Conservation (phyloP, 2,888 invertebrate species). For the Drosophila quinaria region DNA sequence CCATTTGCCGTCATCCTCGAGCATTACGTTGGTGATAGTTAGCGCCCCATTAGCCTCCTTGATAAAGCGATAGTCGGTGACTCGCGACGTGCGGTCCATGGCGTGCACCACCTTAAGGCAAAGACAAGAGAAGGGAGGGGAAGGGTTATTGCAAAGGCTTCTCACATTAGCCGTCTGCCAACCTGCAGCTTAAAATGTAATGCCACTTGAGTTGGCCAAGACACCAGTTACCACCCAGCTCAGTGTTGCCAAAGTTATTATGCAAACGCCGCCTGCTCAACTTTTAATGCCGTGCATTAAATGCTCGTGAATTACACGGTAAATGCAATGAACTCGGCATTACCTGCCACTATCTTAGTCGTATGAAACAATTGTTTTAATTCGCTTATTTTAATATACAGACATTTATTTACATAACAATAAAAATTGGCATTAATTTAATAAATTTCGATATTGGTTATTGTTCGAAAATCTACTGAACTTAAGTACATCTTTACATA, state of each 20-base stretch:
- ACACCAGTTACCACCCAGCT: not conserved
- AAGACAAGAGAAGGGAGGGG: not conserved
- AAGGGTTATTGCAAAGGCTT: conserved; percentile 10
- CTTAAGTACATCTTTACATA: no score
- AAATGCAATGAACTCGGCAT: conserved; percentile 47
- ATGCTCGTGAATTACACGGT: conserved; percentile 60
- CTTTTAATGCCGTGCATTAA: conserved; percentile 72
- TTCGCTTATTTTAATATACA: not conserved
- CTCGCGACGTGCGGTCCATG: conserved; percentile 84
- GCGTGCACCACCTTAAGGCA: conserved; percentile 83
- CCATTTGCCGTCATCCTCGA: conserved; percentile 91
- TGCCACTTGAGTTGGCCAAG: conserved; percentile 42
- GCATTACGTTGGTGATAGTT: conserved; percentile 86
- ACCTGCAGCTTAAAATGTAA: conserved; percentile 59
- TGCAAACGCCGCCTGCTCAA: conserved; percentile 55
- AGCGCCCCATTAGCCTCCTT: conserved; percentile 85
- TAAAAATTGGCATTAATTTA: not conserved
- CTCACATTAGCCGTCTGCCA: conserved; percentile 16
- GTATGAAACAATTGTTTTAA: conserved; percentile 1
- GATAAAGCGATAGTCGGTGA: conserved; percentile 86
- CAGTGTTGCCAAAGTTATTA: conserved; percentile 46
- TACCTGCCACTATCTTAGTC: not conserved
- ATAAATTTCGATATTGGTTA: not conserved
- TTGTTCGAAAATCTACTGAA: not conserved
- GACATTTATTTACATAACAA: not conserved